Percentiles rank a stretch among this genome's conserved stretches.
phyloP scores from a whole-genome alignment of 2,113 vertebrate genomes.

The Cinclus cinclus region DNA sequence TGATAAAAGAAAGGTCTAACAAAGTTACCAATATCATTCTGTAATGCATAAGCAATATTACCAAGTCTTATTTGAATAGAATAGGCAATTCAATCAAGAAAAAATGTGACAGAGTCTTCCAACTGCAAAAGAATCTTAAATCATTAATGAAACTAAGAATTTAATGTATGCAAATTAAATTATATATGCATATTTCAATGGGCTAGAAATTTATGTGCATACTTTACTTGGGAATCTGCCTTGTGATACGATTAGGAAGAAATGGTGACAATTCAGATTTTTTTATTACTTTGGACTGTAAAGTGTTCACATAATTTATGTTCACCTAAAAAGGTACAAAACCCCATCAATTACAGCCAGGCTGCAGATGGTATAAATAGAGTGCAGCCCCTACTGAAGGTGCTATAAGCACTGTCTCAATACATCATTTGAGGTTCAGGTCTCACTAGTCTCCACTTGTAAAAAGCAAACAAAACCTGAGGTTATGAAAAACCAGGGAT shows the following conservation, averaged over 20 bases:
- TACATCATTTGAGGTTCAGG: not conserved
- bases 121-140: slow-evolving; percentile 58
- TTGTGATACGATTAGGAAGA: slow-evolving; percentile 30
- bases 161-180: slow-evolving; percentile 74
- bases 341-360: not conserved
- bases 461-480: not conserved
- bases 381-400: not conserved
- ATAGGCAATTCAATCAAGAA: slow-evolving; percentile 45
- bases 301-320: slow-evolving; percentile 39
- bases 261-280: slow-evolving; percentile 40
- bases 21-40: slow-evolving; percentile 33
- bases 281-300: slow-evolving; percentile 47
- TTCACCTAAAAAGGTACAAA: slow-evolving; percentile 41
- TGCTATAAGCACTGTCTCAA: not conserved
- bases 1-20: slow-evolving; percentile 55
- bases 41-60: slow-evolving; percentile 2
- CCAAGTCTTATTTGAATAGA: slow-evolving; percentile 43
- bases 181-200: slow-evolving; percentile 64
- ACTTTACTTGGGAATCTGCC: slow-evolving; percentile 46
- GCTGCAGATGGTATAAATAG: not conserved
- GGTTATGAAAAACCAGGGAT: not conserved
- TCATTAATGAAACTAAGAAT: slow-evolving; percentile 63
- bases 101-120: slow-evolving; percentile 36
- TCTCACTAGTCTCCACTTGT: not conserved
- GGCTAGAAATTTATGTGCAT: slow-evolving; percentile 56